Evolutionary conservation across 1,140 invertebrate species (phyloP).

Genomic region (Colletes latitarsis): DNA sequence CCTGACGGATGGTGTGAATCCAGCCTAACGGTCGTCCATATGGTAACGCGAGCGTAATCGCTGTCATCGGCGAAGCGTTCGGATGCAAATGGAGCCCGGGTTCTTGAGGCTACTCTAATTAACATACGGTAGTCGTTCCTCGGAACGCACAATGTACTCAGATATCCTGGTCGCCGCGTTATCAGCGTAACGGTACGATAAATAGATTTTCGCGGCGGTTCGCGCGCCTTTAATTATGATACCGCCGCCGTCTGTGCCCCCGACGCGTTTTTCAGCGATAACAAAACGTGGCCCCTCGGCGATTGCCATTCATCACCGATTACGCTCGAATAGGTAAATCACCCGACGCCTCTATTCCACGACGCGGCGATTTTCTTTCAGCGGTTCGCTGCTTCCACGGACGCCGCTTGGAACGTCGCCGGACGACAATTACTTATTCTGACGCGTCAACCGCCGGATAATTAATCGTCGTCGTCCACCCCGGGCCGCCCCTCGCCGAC

Average conservation of each 20-base stretch:
- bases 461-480: constrained; percentile 47
- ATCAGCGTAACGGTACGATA: constrained; percentile 56
- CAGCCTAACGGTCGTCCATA: too few species aligned
- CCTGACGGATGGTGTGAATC: too few species aligned
- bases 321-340: constrained; percentile 57
- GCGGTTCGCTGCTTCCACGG: constrained; percentile 15
- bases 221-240: constrained; percentile 44
- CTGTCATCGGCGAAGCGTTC: not conserved
- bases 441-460: constrained; percentile 62
- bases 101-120: constrained; percentile 41
- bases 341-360: constrained; percentile 45
- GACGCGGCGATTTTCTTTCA: constrained; percentile 41
- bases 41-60: not conserved
- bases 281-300: constrained; percentile 40
- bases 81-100: not conserved
- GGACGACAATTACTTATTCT: constrained; percentile 61
- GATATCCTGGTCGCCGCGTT: constrained; percentile 39
- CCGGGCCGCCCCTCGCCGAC: not conserved
- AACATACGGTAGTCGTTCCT: constrained; percentile 21
- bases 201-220: constrained; percentile 51
- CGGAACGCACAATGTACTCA: constrained; percentile 22
- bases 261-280: constrained; percentile 31
- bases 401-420: not conserved
- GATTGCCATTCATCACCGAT: constrained; percentile 57
- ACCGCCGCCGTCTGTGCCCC: not conserved